These are phyloP conservation scores for Brienomyrus brachyistius DNA, from an alignment of 2,113 vertebrate species.

Conservation along the genomic window DNA sequence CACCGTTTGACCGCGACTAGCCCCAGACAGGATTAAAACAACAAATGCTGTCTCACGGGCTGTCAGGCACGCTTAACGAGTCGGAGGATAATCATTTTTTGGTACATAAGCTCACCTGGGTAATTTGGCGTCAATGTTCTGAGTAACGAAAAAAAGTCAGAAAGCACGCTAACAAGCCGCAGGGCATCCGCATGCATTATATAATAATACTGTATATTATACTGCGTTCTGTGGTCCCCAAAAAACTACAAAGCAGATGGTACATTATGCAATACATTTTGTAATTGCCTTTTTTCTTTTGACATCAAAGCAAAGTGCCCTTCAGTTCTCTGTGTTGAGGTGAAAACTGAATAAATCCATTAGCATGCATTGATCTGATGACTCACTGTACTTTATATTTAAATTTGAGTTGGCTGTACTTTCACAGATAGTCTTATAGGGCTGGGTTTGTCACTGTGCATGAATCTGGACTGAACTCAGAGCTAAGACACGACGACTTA, in stretches of 20 bases:
- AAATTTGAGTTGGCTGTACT: not conserved
- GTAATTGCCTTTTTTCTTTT: slow-evolving; percentile 17
- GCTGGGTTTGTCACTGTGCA: not conserved
- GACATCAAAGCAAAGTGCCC: slow-evolving; percentile 14
- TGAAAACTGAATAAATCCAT: slow-evolving; percentile 18
- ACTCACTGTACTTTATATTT: slow-evolving; percentile 11
- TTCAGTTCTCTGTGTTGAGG: slow-evolving; percentile 17
- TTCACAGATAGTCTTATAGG: not conserved
- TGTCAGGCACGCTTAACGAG: not conserved
- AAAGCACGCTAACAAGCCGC: not conserved
- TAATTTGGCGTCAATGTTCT: not conserved
- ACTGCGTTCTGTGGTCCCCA: not conserved
- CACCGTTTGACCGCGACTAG: not conserved
- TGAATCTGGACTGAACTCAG: not conserved
- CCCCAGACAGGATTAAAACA: not conserved
- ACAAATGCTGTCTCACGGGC: not conserved
- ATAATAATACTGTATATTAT: not conserved
- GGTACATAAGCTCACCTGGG: not conserved
- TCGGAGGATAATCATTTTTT: not conserved
- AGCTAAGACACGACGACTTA: not conserved
- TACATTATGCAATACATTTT: slow-evolving; percentile 17
- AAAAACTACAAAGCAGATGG: slow-evolving; percentile 13
- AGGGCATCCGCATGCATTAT: not conserved
- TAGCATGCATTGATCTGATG: slow-evolving; percentile 10
- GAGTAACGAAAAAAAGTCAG: not conserved